phyloP scores from a whole-genome alignment of 1,140 invertebrate species.

The Drosophila ambigua region DNA sequence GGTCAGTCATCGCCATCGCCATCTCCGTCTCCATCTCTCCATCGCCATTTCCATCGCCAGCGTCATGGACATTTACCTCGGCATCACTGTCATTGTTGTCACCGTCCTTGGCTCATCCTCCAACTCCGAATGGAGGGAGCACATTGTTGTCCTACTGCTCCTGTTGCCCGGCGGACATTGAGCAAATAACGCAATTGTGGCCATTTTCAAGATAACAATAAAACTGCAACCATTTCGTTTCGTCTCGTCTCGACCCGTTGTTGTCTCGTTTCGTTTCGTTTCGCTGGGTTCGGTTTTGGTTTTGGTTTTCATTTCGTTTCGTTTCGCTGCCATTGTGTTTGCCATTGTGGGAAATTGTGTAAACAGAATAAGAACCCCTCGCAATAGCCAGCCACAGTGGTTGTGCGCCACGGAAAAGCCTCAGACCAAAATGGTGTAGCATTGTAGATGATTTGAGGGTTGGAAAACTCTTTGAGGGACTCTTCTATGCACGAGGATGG shows the following conservation, averaged over 20 bases:
- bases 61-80: conserved; percentile 39
- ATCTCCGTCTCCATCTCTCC: background rate
- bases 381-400: conserved; percentile 46
- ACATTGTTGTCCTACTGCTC: background rate
- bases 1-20: conserved; percentile 42
- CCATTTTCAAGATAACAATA: conserved; percentile 77
- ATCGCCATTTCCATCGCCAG: conserved; percentile 11
- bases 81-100: conserved; percentile 44
- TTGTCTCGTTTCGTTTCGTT: conserved; percentile 36
- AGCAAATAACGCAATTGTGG: conserved; percentile 76
- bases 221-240: conserved; percentile 63
- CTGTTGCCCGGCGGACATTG: conserved; percentile 48
- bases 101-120: conserved; percentile 25
- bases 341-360: conserved; percentile 60
- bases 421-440: conserved; percentile 7
- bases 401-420: conserved; percentile 5
- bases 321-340: conserved; percentile 48
- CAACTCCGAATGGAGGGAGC: conserved; percentile 8
- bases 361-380: conserved; percentile 62
- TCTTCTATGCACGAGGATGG: too few relatives aligned
- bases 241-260: conserved; percentile 4
- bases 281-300: conserved; percentile 24
- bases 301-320: conserved; percentile 33
- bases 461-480: too few relatives aligned
- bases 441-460: background rate